phyloP scores from a whole-genome alignment of 1,140 invertebrate genomes.

The Bacillus rossius region DNA sequence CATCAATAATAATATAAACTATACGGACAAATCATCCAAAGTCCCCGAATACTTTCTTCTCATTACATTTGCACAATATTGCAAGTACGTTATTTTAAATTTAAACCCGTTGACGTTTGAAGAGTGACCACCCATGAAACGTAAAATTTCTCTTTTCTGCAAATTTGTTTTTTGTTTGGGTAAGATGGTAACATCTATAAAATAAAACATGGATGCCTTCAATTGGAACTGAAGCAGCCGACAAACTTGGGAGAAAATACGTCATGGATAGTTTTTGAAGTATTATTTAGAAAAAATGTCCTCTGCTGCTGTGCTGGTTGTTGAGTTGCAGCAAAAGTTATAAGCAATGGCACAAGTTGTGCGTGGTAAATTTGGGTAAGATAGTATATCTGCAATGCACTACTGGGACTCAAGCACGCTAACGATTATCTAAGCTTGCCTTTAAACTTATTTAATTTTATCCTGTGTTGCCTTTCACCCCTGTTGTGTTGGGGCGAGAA shows the following conservation, averaged over 20 bases:
- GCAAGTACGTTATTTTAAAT: no score
- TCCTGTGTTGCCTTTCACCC: background rate
- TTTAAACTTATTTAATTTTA: background rate
- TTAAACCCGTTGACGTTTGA: no score
- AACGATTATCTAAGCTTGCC: background rate
- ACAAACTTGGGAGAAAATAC: background rate
- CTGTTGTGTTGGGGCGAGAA: background rate
- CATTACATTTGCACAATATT: no score
- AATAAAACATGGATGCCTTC: background rate
- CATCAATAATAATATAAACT: no score
- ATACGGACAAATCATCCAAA: no score
- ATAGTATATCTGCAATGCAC: background rate
- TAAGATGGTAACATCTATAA: background rate
- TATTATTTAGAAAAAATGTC: background rate
- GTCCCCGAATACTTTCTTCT: no score
- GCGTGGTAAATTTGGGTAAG: constrained; percentile 5
- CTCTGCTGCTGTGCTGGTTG: background rate
- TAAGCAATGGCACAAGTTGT: constrained; percentile 4
- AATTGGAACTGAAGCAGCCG: background rate
- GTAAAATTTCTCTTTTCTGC: no score
- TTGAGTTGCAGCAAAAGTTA: background rate
- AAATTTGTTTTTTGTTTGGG: no score
- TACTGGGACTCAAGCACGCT: background rate
- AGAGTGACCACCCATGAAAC: no score
- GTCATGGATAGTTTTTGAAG: background rate